A percentile compares a stretch with the other conserved stretches of the same genome.
These are phyloP conservation scores for Coelogynopora nodosa DNA, from an alignment of 2,888 invertebrate genomes.

Conservation along the genomic window DNA sequence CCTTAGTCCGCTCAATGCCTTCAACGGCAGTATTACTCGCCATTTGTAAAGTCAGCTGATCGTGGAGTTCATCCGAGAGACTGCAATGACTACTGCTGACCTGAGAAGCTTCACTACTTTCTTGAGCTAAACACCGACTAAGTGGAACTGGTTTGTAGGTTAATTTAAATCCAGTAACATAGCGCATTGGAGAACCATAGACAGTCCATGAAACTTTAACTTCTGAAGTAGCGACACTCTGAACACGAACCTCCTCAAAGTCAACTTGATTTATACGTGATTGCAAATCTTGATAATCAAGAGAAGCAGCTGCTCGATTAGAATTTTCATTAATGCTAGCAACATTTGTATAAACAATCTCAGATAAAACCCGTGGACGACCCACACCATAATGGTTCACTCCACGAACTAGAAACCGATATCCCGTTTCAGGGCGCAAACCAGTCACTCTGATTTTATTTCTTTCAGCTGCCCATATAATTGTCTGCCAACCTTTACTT, in stretches of 20 bases:
- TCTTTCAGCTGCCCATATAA: neutral
- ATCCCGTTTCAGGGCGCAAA: slow-evolving; percentile 40
- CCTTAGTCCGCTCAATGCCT: neutral
- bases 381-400: slow-evolving; percentile 37
- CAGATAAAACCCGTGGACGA: slow-evolving; percentile 9
- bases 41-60: slow-evolving; percentile 25
- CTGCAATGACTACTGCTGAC: slow-evolving; percentile 19
- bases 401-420: slow-evolving; percentile 38
- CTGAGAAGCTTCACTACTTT: neutral
- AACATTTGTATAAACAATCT: slow-evolving; percentile 24
- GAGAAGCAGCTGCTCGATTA: neutral
- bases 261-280: neutral
- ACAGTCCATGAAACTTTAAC: slow-evolving; percentile 38
- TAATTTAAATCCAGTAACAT: slow-evolving; percentile 34
- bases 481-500: slow-evolving; percentile 34
- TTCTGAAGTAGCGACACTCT: slow-evolving; percentile 36
- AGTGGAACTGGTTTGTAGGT: slow-evolving; percentile 37
- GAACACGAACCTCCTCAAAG: neutral
- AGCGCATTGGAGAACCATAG: neutral
- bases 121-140: slow-evolving; percentile 21
- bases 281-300: neutral
- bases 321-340: neutral
- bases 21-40: neutral
- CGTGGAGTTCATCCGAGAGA: slow-evolving; percentile 9
- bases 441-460: neutral